Evolutionary conservation across 2,888 invertebrate genomes (phyloP).

Genomic region (Andrena marginata): DNA sequence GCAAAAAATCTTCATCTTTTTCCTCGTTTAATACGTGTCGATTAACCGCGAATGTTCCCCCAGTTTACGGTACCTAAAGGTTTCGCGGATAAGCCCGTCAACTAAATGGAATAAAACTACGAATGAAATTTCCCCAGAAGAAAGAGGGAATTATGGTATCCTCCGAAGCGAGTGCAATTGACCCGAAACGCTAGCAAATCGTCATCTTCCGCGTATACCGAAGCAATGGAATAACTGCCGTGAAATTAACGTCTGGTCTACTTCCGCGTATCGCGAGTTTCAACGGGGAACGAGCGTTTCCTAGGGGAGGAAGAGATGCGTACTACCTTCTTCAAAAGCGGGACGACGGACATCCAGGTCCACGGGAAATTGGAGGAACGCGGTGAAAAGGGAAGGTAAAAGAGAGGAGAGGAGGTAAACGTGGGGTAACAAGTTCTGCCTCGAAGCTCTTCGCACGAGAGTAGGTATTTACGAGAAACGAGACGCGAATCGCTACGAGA

Average conservation of each 20-base stretch:
- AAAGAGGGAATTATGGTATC: neutral
- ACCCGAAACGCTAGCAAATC: neutral
- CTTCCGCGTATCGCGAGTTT: constrained; percentile 26
- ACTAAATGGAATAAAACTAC: no score
- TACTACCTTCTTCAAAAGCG: constrained; percentile 5
- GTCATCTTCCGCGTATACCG: neutral
- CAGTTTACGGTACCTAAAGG: no score
- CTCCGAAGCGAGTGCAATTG: neutral
- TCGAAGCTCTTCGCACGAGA: no score
- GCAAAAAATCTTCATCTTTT: no score
- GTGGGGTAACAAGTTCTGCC: constrained; percentile 41
- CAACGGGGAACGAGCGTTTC: constrained; percentile 21
- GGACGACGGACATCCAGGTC: constrained; percentile 10
- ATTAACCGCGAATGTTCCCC: no score
- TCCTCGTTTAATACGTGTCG: no score
- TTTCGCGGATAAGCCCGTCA: no score
- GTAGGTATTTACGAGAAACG: constrained; percentile 5
- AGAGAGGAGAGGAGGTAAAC: constrained; percentile 19
- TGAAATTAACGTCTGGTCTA: constrained; percentile 44
- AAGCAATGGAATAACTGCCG: constrained; percentile 23
- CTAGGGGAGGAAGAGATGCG: constrained; percentile 28
- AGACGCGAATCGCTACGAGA: constrained; percentile 1
- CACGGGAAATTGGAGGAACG: constrained; percentile 4
- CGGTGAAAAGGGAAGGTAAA: constrained; percentile 11
- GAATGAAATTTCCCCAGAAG: no score